Conservation (phyloP, 2,113 vertebrate species). For the Pelodiscus sinensis region DNA sequence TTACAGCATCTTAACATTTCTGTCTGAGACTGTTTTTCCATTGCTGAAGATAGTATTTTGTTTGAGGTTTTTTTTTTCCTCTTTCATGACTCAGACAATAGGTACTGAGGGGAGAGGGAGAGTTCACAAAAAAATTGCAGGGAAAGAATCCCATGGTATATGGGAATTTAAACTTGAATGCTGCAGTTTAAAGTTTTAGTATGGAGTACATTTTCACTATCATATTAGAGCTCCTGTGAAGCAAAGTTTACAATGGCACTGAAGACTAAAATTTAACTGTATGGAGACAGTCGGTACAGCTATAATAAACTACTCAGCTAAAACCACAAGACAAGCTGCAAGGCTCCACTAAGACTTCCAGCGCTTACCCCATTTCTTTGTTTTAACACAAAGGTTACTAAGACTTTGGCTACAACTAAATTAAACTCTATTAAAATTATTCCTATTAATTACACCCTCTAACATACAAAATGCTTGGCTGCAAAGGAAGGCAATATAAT, state of each 20-base stretch:
- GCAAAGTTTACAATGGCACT: background rate
- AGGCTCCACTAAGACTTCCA: background rate
- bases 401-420: constrained; percentile 23
- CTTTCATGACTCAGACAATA: background rate
- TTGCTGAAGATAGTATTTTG: background rate
- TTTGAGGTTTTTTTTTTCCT: background rate
- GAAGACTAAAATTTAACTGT: background rate
- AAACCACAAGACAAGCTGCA: background rate
- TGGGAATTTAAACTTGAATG: background rate
- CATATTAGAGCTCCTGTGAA: background rate
- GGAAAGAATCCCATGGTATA: background rate
- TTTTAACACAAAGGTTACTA: constrained; percentile 11
- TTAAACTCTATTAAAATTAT: constrained; percentile 13
- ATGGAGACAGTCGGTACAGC: background rate
- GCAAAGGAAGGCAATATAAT: constrained; percentile 9
- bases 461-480: background rate
- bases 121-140: background rate
- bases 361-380: background rate
- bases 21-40: background rate
- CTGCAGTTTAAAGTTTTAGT: background rate
- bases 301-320: background rate
- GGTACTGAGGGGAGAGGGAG: background rate
- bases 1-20: background rate
- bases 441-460: background rate
- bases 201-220: background rate